These are phyloP conservation scores for Drosophila siamana DNA, from an alignment of 2,888 invertebrate genomes.

Conservation along the genomic window DNA sequence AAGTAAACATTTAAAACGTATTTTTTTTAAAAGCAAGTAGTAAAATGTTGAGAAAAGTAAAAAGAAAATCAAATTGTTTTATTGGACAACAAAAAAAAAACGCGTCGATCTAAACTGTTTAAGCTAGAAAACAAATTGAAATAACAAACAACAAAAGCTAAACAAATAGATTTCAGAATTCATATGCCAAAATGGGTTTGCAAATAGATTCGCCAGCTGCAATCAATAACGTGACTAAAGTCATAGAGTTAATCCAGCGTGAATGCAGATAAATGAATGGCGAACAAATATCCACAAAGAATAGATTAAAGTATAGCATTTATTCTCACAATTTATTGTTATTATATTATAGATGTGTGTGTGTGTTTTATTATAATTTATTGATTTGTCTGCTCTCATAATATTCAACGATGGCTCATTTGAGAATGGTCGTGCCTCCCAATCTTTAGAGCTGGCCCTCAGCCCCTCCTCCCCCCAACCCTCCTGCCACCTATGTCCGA, in stretches of 20 bases:
- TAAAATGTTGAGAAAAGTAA: too few species aligned
- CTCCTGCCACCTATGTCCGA: background rate
- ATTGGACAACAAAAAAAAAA: too few species aligned
- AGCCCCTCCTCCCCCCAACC: too few species aligned
- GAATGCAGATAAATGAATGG: background rate
- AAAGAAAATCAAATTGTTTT: too few species aligned
- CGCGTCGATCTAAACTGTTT: too few species aligned
- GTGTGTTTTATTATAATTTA: constrained; percentile 1
- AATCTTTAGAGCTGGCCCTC: background rate
- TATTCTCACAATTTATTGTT: background rate
- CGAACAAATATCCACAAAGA: background rate
- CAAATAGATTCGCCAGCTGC: background rate
- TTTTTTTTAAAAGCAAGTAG: too few species aligned
- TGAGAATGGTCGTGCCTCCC: constrained; percentile 7
- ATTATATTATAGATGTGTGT: background rate
- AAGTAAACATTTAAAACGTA: too few species aligned
- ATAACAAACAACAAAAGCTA: background rate
- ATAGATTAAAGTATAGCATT: background rate
- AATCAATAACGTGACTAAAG: background rate
- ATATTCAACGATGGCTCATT: constrained; percentile 1
- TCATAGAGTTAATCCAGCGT: background rate
- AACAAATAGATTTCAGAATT: background rate
- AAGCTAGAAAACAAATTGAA: too few species aligned
- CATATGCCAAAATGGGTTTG: too few species aligned
- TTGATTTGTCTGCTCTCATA: constrained; percentile 11